Evolutionary conservation across 2,113 vertebrate genomes (phyloP), one percentile per base, ranked within the genome.

Genomic region (Gallinago paraguaiae): DNA sequence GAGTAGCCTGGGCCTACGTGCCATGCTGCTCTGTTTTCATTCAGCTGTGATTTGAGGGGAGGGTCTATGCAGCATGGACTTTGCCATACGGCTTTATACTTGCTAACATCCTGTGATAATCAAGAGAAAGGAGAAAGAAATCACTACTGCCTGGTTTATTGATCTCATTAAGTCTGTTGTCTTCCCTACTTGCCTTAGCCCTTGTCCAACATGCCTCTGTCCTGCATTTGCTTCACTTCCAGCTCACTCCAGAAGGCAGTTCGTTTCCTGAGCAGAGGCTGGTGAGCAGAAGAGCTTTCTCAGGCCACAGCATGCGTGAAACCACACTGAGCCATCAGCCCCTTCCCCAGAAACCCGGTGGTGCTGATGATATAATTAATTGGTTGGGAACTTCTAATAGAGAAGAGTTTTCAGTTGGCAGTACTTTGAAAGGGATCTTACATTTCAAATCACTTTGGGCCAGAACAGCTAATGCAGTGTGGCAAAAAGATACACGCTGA

Each of bases 371-470:
- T 54, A 9, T 27, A 81, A 81, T 92, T 63, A 67, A 84, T 51
- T 85, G 33, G 13, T 76, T 91, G 48, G 45, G 30, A 64, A 79
- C 57, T 68, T 46, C 48, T 60, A 68, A 68, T 4, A 48, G 39
- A 39, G 43, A 54, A 61, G 17, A 71, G n/a, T 15, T 77, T 88
- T 19, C 39, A 30, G 19, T 5, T 89, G 56, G 51, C 30, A 28
- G 53, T 57, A n/a, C 39, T 95, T 88, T 72, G 69, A 79, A 93
- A 59, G 61, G 30, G 27, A 64, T 83, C 35, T 89, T 78, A 39
- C 4, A 25, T 53, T 92, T 90, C 48, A 63, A 61, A 28, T 46
- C 67, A 33, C 39, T 86, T 65, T 50, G 13, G 37, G 63, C 16
- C 60, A 88, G 25, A 82, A 28, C 23, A 78, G 50, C 74, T 76